A percentile compares a stretch with the other conserved stretches of the same genome.
Evolutionary conservation across 1,140 invertebrate genomes (phyloP).

Genomic region (Cydia splendana): DNA sequence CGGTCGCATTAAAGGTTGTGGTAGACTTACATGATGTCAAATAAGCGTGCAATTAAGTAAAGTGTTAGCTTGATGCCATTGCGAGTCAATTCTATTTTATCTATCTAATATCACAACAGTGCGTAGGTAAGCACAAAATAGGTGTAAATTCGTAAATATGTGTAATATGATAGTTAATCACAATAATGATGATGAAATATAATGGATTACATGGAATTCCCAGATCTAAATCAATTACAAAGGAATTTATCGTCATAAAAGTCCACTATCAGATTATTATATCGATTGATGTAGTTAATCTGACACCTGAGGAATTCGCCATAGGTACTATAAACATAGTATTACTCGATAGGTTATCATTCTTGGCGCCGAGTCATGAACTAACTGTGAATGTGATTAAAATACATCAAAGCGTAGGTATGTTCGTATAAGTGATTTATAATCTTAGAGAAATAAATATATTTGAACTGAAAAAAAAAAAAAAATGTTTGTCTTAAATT

Average conservation of each 20-base stretch:
- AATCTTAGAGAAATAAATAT: too few species aligned
- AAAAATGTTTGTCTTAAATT: neutral
- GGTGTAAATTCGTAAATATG: neutral
- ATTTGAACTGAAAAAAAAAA: too few species aligned
- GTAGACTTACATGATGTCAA: too few species aligned
- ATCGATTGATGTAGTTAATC: neutral
- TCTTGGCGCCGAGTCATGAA: constrained; percentile 2
- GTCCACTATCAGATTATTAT: neutral
- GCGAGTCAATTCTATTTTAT: neutral
- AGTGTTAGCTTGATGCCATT: too few species aligned
- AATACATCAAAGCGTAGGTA: constrained; percentile 9
- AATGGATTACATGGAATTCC: constrained; percentile 3
- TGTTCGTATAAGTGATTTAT: too few species aligned
- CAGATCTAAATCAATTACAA: neutral
- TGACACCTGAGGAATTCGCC: neutral
- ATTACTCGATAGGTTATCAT: neutral
- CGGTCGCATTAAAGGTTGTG: too few species aligned
- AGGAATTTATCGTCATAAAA: neutral
- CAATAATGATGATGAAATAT: neutral
- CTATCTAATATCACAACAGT: neutral
- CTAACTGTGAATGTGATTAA: constrained; percentile 15
- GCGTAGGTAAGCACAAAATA: neutral
- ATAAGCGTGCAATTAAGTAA: too few species aligned
- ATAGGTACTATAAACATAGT: neutral
- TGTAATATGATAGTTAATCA: neutral